Evolutionary conservation across 2,888 invertebrate species (phyloP).

Genomic region (Drosophila conformis): DNA sequence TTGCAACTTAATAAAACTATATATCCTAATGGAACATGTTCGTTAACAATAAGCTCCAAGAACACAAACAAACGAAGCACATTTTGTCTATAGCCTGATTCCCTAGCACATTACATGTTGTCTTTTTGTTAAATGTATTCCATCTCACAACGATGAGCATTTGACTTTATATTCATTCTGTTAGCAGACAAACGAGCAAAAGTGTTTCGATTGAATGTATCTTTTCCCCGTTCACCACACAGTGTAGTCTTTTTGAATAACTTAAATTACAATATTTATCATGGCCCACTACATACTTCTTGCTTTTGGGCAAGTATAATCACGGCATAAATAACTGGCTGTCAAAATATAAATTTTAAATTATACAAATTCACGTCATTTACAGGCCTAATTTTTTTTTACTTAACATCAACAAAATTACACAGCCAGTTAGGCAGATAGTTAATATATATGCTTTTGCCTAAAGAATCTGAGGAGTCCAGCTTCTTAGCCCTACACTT

Average conservation of each 20-base stretch:
- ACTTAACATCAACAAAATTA: conserved; percentile 62
- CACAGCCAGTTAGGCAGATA: conserved; percentile 64
- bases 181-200: conserved; percentile 8
- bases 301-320: conserved; percentile 50
- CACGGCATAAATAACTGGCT: conserved; percentile 62
- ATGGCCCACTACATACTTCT: conserved; percentile 5
- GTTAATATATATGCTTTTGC: conserved; percentile 38
- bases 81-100: conserved; percentile 8
- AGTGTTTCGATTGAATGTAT: neutral
- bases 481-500: conserved; percentile 44
- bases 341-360: conserved; percentile 30
- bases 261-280: conserved; percentile 18
- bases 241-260: conserved; percentile 4
- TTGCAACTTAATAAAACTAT: conserved; percentile 9
- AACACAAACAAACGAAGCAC: neutral
- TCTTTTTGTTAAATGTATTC: neutral
- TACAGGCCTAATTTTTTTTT: conserved; percentile 52
- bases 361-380: conserved; percentile 48
- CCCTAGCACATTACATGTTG: conserved; percentile 11
- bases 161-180: neutral
- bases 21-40: conserved; percentile 1
- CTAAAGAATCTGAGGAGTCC: conserved; percentile 32
- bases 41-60: neutral
- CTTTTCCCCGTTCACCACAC: neutral
- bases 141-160: conserved; percentile 7